Percentiles rank a stretch among this genome's conserved stretches.
Conservation (phyloP, 2,888 invertebrate species). For the Coelopa pilipes region DNA sequence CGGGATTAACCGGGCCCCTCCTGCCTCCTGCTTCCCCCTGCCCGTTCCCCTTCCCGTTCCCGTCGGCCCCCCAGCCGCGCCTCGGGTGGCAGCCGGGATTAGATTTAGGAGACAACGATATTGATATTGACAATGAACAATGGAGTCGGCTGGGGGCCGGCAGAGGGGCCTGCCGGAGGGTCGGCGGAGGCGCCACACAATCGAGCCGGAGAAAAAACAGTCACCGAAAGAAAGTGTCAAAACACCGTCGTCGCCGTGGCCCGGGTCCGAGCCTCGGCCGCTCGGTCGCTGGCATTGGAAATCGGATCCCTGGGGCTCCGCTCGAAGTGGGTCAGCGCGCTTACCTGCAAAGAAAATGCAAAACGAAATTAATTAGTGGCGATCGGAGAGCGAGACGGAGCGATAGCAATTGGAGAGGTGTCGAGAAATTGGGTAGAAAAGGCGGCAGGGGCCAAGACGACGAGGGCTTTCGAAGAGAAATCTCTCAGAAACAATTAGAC, state of each 20-base stretch:
- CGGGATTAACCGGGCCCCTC: neutral
- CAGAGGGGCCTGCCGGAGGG: too few species aligned
- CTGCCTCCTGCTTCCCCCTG: neutral
- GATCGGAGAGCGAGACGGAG: too few species aligned
- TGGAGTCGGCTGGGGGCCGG: too few species aligned
- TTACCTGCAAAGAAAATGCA: conserved; percentile 2
- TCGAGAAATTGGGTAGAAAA: too few species aligned
- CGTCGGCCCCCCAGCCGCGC: neutral
- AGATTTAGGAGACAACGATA: neutral
- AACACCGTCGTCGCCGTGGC: neutral
- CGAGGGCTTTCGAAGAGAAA: too few species aligned
- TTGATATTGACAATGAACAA: conserved; percentile 9
- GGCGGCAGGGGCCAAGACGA: too few species aligned
- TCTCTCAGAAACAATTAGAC: too few species aligned
- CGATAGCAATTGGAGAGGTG: too few species aligned
- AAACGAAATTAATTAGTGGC: neutral
- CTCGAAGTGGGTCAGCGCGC: neutral
- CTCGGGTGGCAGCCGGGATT: neutral
- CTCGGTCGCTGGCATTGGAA: too few species aligned
- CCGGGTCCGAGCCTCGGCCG: too few species aligned
- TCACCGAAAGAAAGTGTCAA: neutral
- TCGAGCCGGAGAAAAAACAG: too few species aligned
- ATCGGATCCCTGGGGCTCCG: neutral
- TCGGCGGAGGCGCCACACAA: too few species aligned
- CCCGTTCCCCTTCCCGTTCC: neutral